Base-by-base conservation (phyloP, 2,888 invertebrate genomes). In the Chloroclystis v-ata region DNA sequence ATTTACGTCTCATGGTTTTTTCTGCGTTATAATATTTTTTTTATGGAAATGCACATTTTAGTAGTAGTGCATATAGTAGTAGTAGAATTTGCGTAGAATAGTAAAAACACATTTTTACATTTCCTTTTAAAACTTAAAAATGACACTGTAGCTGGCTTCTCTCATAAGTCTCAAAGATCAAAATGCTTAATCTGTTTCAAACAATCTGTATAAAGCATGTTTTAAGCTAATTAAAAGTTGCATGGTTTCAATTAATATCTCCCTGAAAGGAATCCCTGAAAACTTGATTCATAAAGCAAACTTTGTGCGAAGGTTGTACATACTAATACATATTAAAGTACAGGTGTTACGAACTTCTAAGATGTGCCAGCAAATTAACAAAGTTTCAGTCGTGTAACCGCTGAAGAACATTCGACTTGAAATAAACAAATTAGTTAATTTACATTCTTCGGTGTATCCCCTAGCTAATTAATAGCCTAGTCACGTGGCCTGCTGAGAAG, bases 341-440 rank as follows among this genome's bases (percentile, higher is more conserved):
- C 45, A 45, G 33, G 39, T 45, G 45, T 26, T 33, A 33, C 45
- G 20, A 39, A 45, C 33, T 40, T 25, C 9, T 10, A 13, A 40
- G 45, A 37, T 35, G 37, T 42, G 37, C 40, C 41, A 29, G 26
- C 30, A 42, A 47, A 47, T 47, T 37, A 47, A 26, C 37, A 37
- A 47, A 47, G 41, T 47, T 45, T 30, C 20, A 32, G 14, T 8
- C 24, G 32, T 47, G 41, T 37, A 41, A 32, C 37, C 41, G 41
- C 41, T 38, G 25, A 20, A 37, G 33, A 43, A 35, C 33, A 28
- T 43, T 39, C 35, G 35, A 20, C 38, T 33, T 38, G 28, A 42
- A 39, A 33, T 33, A 43, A 43, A 40, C 43, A 48, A 39, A 43
- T 43, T 48, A 43, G 33, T 26, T 40, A 12, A 10, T 32, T 28